Percentiles rank a stretch among this genome's conserved stretches.
phyloP scores from a whole-genome alignment of 2,888 invertebrate genomes.

The Chaetoderma sp. region DNA sequence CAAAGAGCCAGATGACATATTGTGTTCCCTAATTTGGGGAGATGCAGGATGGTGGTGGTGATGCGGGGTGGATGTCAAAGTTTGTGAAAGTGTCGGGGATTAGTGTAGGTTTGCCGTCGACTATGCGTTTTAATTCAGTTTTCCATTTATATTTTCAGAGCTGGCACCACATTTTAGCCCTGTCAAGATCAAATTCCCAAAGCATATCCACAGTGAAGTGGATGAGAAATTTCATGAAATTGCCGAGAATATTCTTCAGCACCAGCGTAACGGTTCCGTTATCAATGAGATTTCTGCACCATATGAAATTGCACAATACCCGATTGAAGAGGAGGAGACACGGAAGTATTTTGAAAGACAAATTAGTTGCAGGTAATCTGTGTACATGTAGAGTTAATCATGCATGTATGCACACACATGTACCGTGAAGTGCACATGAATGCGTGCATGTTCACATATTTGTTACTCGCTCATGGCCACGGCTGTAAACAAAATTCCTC shows the following conservation, averaged over 20 bases:
- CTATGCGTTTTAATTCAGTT: too few species aligned
- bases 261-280: constrained; percentile 40
- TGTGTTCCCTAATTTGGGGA: too few species aligned
- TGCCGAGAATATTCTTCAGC: constrained; percentile 52
- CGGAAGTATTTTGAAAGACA: constrained; percentile 58
- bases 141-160: too few species aligned
- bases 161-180: constrained; percentile 48
- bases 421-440: background rate
- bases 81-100: too few species aligned
- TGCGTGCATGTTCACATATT: background rate
- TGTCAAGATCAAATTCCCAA: constrained; percentile 48
- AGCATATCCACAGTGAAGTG: constrained; percentile 46
- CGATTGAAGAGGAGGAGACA: constrained; percentile 79
- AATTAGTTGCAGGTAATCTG: constrained; percentile 30
- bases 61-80: too few species aligned
- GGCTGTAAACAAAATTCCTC: background rate
- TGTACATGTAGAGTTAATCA: background rate
- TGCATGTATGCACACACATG: constrained; percentile 2
- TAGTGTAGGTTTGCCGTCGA: too few species aligned
- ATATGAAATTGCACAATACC: constrained; percentile 97
- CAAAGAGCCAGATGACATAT: too few species aligned
- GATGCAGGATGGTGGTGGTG: too few species aligned
- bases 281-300: constrained; percentile 91
- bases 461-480: background rate
- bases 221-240: constrained; percentile 58